A percentile compares a stretch with the other conserved stretches of the same genome.
Evolutionary conservation across 2,113 vertebrate genomes (phyloP).

Genomic region (Chionis minor): DNA sequence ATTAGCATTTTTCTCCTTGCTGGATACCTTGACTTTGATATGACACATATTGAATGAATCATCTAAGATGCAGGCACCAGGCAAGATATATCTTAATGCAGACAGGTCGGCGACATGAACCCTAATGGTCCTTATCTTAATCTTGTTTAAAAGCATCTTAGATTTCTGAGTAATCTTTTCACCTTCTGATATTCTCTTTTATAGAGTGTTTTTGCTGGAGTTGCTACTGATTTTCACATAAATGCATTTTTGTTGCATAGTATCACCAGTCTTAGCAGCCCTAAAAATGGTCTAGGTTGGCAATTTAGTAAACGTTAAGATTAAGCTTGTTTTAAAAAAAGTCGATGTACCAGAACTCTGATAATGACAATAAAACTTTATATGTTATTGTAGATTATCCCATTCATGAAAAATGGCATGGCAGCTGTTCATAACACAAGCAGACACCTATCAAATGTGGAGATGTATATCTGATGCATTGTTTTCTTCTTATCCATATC

Average conservation of each 20-base stretch:
- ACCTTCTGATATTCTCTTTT: conserved; percentile 81
- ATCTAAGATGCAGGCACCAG: conserved; percentile 79
- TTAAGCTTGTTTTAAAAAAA: neutral
- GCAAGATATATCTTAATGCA: conserved; percentile 84
- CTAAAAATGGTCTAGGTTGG: neutral
- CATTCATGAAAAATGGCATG: neutral
- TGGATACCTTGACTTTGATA: conserved; percentile 81
- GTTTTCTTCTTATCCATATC: neutral
- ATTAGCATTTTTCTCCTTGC: conserved; percentile 75
- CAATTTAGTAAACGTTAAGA: neutral
- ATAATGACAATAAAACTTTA: neutral
- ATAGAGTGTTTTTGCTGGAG: conserved; percentile 62
- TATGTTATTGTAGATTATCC: neutral
- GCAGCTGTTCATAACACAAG: neutral
- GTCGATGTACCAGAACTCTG: rapidly evolving
- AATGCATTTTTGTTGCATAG: conserved; percentile 50
- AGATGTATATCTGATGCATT: neutral
- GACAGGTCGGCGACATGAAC: conserved; percentile 87
- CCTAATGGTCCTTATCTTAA: conserved; percentile 91
- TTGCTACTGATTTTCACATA: conserved; percentile 64
- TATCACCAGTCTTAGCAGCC: neutral
- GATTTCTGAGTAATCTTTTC: conserved; percentile 84
- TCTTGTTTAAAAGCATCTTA: conserved; percentile 94
- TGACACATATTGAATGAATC: conserved; percentile 82
- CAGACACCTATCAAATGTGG: neutral